Percentiles rank a stretch among this genome's conserved stretches.
These are phyloP conservation scores for Pipistrellus pipistrellus DNA, from an alignment of 2,797 vertebrate species.

Conservation along the genomic window DNA sequence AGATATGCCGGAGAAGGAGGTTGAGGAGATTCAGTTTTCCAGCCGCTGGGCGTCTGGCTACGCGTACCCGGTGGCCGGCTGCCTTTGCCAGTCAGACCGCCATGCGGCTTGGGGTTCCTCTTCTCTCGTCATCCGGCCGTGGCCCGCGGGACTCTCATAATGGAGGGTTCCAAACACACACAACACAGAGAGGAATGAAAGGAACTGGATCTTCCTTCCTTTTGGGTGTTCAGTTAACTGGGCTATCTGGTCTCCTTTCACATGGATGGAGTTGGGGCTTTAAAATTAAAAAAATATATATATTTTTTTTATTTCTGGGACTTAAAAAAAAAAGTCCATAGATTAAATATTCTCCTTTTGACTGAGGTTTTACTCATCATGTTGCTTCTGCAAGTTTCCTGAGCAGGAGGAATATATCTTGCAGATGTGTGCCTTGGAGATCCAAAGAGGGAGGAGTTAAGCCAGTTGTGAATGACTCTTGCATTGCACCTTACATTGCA, in stretches of 20 bases:
- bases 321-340: conserved; percentile 68
- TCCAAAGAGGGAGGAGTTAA: conserved; percentile 74
- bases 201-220: conserved; percentile 70
- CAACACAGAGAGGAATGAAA: conserved; percentile 59
- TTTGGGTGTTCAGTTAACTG: conserved; percentile 64
- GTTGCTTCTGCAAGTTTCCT: conserved; percentile 79
- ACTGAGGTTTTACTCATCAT: conserved; percentile 74
- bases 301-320: conserved; percentile 28
- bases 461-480: conserved; percentile 70
- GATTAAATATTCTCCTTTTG: conserved; percentile 71
- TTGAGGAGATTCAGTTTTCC: conserved; percentile 79
- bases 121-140: conserved; percentile 69
- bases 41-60: conserved; percentile 67
- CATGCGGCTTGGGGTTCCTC: conserved; percentile 62
- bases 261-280: conserved; percentile 38
- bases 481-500: conserved; percentile 19
- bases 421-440: conserved; percentile 76
- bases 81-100: conserved; percentile 71
- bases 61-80: not conserved
- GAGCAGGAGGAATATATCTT: conserved; percentile 81
- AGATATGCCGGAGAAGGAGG: conserved; percentile 76
- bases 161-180: conserved; percentile 54
- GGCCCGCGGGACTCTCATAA: conserved; percentile 43
- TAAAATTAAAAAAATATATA: not conserved
- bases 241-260: conserved; percentile 74